Conservation (phyloP, 2,888 invertebrate genomes). For the Euzophera pinguis region DNA sequence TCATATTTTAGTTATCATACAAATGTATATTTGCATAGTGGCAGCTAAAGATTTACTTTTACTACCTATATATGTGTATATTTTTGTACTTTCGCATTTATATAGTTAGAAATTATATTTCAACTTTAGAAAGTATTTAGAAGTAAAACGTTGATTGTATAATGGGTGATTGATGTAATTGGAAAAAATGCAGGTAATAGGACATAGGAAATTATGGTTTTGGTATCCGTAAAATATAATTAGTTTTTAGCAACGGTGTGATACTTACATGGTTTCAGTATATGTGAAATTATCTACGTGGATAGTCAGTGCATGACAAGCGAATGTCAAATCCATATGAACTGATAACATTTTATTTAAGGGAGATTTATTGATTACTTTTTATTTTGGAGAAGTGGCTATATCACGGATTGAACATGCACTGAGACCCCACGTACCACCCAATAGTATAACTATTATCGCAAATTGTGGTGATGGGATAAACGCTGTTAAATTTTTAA, state of each 20-base stretch:
- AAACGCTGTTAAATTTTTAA: conserved; percentile 1
- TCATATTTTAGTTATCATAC: no score
- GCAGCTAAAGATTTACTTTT: not conserved
- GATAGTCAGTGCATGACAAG: no score
- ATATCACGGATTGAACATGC: not conserved
- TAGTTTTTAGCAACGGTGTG: not conserved
- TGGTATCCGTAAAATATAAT: not conserved
- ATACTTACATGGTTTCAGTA: no score
- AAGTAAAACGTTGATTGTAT: not conserved
- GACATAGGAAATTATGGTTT: not conserved
- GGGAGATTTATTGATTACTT: no score
- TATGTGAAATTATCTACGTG: no score
- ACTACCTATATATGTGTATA: not conserved
- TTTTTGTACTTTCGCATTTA: conserved; percentile 9
- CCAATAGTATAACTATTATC: not conserved
- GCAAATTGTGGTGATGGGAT: not conserved
- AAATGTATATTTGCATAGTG: no score
- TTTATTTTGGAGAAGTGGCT: no score
- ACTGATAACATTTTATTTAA: no score
- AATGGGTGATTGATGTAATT: not conserved
- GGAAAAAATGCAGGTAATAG: not conserved
- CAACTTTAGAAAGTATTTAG: not conserved
- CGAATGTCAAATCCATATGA: no score
- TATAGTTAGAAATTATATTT: not conserved
- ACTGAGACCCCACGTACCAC: not conserved